Evolutionary conservation across 2,113 vertebrate species (phyloP).

Genomic region (Serranochromis macrocephalus): DNA sequence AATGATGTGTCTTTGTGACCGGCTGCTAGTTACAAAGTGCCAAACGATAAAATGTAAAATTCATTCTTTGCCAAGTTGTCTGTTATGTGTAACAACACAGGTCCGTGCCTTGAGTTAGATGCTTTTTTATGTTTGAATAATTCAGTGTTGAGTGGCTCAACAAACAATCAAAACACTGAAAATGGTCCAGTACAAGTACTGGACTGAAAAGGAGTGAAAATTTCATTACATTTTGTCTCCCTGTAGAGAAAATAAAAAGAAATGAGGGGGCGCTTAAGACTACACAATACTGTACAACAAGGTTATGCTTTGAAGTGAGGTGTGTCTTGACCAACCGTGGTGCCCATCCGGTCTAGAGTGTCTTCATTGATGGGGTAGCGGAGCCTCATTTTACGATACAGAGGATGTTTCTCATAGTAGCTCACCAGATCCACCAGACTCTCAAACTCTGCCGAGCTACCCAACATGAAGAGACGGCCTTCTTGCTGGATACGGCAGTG

Average conservation of each 20-base stretch:
- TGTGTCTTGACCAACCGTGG: constrained; percentile 64
- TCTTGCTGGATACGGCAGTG: constrained; percentile 86
- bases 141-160: background rate
- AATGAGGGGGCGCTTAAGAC: background rate
- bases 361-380: constrained; percentile 86
- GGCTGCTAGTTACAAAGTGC: background rate
- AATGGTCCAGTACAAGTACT: background rate
- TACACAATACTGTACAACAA: background rate
- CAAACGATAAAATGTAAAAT: background rate
- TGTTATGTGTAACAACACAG: background rate
- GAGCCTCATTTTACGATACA: constrained; percentile 85
- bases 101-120: background rate
- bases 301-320: background rate
- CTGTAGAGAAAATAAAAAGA: background rate
- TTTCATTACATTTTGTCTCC: background rate
- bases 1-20: background rate
- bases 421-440: constrained; percentile 81
- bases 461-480: constrained; percentile 82
- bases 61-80: background rate
- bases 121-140: background rate
- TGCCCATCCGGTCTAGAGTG: constrained; percentile 84
- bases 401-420: constrained; percentile 82
- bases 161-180: background rate
- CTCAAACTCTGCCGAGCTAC: constrained; percentile 82
- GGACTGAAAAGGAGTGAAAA: background rate